phyloP scores from a whole-genome alignment of 2,113 vertebrate genomes.

The Macquaria australasica region DNA sequence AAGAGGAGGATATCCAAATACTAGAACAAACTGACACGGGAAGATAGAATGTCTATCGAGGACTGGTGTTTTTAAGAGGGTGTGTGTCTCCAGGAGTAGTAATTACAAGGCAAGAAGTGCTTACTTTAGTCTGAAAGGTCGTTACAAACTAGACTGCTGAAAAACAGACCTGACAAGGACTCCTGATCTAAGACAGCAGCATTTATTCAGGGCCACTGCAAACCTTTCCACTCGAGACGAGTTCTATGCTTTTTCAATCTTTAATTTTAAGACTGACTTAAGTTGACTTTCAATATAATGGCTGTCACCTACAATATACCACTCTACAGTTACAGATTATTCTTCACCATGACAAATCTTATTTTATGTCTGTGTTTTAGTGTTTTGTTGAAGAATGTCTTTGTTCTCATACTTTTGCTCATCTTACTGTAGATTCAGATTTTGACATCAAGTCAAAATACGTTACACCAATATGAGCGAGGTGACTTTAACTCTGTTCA shows the following conservation, averaged over 20 bases:
- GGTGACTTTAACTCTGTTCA: too few species aligned
- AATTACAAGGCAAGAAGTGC: constrained; percentile 32
- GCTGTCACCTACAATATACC: background rate
- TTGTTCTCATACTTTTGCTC: background rate
- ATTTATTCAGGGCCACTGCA: background rate
- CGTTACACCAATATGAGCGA: too few species aligned
- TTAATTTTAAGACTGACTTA: background rate
- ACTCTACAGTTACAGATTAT: background rate
- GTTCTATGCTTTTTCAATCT: background rate
- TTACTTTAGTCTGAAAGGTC: constrained; percentile 17
- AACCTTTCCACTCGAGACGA: background rate
- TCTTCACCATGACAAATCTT: background rate
- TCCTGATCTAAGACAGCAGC: background rate
- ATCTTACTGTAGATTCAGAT: too few species aligned
- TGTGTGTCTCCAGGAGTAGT: constrained; percentile 9
- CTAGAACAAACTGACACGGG: constrained; percentile 42
- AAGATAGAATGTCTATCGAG: constrained; percentile 50
- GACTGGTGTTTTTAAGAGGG: background rate
- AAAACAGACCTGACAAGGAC: background rate
- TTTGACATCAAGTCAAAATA: too few species aligned
- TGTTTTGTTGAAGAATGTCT: too few species aligned
- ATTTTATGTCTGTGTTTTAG: too few species aligned
- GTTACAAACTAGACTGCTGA: background rate
- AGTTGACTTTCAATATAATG: background rate
- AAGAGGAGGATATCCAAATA: constrained; percentile 67